A percentile compares a stretch with the other conserved stretches of the same genome.
phyloP scores from a whole-genome alignment of 2,888 invertebrate genomes.

The Pandemis heparana region DNA sequence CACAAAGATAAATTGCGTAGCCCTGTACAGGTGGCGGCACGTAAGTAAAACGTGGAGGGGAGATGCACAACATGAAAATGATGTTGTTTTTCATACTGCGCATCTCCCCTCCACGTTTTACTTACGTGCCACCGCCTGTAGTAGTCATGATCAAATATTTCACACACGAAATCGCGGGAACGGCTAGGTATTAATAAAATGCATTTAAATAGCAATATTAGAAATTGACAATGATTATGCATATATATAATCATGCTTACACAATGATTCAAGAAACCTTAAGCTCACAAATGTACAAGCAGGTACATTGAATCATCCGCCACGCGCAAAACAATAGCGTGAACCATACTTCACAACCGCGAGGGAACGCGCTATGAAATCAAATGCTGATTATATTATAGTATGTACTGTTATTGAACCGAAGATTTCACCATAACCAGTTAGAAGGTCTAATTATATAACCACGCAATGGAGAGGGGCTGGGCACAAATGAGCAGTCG shows the following conservation, averaged over 20 bases:
- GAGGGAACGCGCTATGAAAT: constrained; percentile 11
- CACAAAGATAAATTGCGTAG: too few species aligned
- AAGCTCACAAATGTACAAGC: background rate
- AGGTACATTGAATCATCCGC: background rate
- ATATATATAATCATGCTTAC: constrained; percentile 2
- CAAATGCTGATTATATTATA: constrained; percentile 16
- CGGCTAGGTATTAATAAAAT: too few species aligned
- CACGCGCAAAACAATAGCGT: constrained; percentile 3
- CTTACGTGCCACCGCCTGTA: too few species aligned
- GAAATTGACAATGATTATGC: background rate
- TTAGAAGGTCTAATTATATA: constrained; percentile 36
- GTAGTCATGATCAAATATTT: too few species aligned
- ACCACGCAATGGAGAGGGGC: constrained; percentile 23
- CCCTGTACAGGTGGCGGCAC: too few species aligned
- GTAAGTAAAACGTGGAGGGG: too few species aligned
- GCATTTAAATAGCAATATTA: background rate
- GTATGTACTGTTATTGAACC: constrained; percentile 21
- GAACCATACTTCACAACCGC: constrained; percentile 2
- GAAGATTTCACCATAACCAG: constrained; percentile 42
- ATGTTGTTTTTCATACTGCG: too few species aligned
- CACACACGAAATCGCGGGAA: too few species aligned
- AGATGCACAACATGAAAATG: too few species aligned
- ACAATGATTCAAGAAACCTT: background rate
- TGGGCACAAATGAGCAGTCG: constrained; percentile 31
- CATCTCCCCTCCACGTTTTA: too few species aligned